These are phyloP conservation scores for Nasonia longicornis DNA, from an alignment of 1,140 invertebrate species.

Conservation along the genomic window DNA sequence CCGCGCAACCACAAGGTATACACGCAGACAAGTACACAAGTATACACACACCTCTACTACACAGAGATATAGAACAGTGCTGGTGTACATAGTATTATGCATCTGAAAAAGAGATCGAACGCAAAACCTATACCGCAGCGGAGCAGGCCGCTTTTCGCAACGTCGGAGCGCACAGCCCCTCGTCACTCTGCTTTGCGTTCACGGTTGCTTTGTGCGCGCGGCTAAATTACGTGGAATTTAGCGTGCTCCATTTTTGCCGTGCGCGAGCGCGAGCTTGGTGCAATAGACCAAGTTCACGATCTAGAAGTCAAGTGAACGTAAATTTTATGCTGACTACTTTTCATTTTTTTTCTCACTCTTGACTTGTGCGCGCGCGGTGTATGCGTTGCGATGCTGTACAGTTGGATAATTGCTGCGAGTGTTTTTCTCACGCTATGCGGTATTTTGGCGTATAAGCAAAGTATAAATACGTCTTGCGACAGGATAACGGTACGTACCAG, in stretches of 20 bases:
- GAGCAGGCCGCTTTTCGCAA: background rate
- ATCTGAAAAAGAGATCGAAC: background rate
- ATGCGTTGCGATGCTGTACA: background rate
- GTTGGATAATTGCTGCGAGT: background rate
- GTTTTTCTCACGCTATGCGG: background rate
- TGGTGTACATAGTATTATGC: no score
- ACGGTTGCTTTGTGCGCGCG: background rate
- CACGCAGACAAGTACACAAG: conserved; percentile 45
- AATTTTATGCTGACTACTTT: background rate
- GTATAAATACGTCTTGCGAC: background rate
- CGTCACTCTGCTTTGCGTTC: background rate
- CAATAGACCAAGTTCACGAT: conserved; percentile 1
- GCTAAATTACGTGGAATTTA: conserved; percentile 1
- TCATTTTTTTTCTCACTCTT: background rate
- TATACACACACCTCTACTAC: no score
- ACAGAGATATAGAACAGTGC: no score
- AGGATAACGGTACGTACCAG: background rate
- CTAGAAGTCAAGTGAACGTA: conserved; percentile 3
- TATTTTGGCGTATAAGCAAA: background rate
- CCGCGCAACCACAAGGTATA: conserved; percentile 74
- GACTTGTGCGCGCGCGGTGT: no score
- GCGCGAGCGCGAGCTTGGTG: background rate
- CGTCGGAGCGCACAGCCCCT: background rate
- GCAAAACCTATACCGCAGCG: background rate
- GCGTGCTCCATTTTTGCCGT: background rate